phyloP scores from a whole-genome alignment of 2,888 invertebrate genomes.

The Cryptophagus acutangulus region DNA sequence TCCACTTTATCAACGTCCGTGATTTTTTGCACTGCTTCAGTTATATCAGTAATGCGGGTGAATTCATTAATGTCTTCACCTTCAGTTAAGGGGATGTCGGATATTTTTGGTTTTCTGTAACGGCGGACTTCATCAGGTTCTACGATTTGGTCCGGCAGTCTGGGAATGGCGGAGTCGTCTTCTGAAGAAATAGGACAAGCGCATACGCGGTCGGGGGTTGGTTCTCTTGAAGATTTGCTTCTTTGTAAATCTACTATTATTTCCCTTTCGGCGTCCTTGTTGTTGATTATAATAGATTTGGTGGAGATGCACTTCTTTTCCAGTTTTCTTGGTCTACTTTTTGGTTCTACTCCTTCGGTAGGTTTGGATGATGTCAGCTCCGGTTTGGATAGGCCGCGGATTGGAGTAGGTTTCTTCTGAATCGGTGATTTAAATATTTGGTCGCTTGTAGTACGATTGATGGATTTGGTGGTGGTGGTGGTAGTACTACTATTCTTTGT shows the following conservation, averaged over 20 bases:
- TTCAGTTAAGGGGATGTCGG: constrained; percentile 55
- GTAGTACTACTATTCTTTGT: constrained; percentile 23
- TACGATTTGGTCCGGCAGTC: constrained; percentile 68
- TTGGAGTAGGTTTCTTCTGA: constrained; percentile 49
- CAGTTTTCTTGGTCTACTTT: constrained; percentile 12
- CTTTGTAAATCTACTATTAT: constrained; percentile 65
- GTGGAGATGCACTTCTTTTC: constrained; percentile 51
- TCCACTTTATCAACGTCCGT: constrained; percentile 44
- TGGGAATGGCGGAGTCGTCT: constrained; percentile 56
- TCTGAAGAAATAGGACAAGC: constrained; percentile 60
- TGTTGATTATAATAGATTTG: constrained; percentile 51
- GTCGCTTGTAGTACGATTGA: constrained; percentile 56
- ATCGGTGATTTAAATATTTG: too few relatives aligned
- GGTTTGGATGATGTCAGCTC: constrained; percentile 17
- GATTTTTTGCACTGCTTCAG: constrained; percentile 24
- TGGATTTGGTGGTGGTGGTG: constrained; percentile 44
- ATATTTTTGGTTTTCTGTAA: constrained; percentile 44
- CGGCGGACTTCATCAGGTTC: constrained; percentile 64
- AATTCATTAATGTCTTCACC: constrained; percentile 58
- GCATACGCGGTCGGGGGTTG: constrained; percentile 67
- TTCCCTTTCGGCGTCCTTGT: constrained; percentile 47
- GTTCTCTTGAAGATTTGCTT: constrained; percentile 71
- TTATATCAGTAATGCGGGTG: constrained; percentile 39
- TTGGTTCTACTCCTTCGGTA: constrained; percentile 11
- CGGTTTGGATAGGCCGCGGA: constrained; percentile 35